A percentile compares a stretch with the other conserved stretches of the same genome.
Conservation (phyloP, 2,113 vertebrate genomes). For the Empidonax traillii region DNA sequence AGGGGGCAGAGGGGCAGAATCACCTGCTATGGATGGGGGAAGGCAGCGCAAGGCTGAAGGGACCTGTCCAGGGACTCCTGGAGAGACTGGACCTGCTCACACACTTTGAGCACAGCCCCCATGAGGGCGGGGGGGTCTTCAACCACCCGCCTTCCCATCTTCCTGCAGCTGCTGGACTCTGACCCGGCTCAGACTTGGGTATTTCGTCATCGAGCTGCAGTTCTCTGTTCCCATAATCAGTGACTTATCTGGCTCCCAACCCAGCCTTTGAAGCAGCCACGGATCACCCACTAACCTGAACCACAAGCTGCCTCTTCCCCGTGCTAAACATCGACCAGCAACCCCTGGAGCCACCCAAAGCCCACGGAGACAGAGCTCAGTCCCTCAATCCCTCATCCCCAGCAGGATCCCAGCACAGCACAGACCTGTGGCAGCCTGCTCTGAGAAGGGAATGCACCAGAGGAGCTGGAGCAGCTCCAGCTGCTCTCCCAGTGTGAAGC, state of each 20-base stretch:
- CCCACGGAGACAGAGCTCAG: not conserved
- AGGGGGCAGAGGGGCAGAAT: not conserved
- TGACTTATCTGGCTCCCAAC: not conserved
- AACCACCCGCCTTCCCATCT: not conserved
- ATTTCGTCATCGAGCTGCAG: not conserved
- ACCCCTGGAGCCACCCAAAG: rapidly evolving
- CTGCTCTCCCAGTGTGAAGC: not conserved
- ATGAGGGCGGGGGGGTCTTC: not conserved
- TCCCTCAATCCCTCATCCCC: rapidly evolving
- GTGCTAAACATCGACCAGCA: rapidly evolving
- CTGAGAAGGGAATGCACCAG: not conserved
- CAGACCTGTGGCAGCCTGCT: rapidly evolving
- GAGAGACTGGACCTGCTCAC: not conserved
- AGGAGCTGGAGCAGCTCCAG: not conserved
- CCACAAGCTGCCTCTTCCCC: not conserved
- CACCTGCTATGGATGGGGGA: rapidly evolving
- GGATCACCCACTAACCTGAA: not conserved
- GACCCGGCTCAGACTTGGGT: rapidly evolving
- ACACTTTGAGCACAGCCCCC: rapidly evolving
- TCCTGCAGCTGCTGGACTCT: not conserved
- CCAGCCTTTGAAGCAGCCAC: not conserved
- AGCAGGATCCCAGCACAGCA: not conserved
- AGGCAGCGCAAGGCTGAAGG: not conserved
- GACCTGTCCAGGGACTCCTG: not conserved
- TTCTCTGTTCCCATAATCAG: not conserved